Base-by-base conservation (phyloP, 1,140 invertebrate species). In the Trichonephila clavata region DNA sequence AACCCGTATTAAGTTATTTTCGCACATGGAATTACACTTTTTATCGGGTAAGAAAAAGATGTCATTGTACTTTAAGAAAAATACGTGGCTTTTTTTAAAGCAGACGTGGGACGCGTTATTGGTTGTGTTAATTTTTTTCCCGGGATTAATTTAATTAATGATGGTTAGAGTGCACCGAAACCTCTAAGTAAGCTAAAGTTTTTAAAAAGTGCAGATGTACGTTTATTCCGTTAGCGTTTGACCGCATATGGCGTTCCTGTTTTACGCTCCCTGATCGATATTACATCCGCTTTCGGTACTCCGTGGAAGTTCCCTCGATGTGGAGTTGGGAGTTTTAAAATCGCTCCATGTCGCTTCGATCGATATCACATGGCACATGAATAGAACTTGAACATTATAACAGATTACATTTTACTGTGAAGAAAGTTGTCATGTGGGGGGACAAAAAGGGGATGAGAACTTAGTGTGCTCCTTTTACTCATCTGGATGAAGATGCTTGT, bases 1-100 rank as follows among this genome's bases (percentile, higher is more conserved):
- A 87, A 93, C 92, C 86, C 84, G 84, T 77, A 80, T 50, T 60
- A 87, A 86, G 59, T 80, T 87, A 93, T 77, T 86, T 93, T 93
- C 63, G n/a, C 68, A 18, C 24, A 93, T 93, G 92, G 84, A 93
- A 87, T 84, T 43, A 43, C 32, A 93, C 92, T 77, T 93, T 93
- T 77, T 81, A 86, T 93, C 92, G 84, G 92, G 92, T 93, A 87
- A 93, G 92, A 61, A 21, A 21, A 57, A n/a, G 14, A 27, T 71
- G 16, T 71, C 4, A 71, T 27, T 86, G 24, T 60, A 61, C 16
- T 57, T 63, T n/a, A n/a, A n/a, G 43, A 84, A 84, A 84, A 20
- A 59, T 50, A 57, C 43, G 81, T 81, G 81, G 43, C 43, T 84
- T 14, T 84, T n/a, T 39, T 39, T 39, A 39, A 24, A 59, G 21